Conservation (phyloP, 2,113 vertebrate genomes). For the Bungarus multicinctus region DNA sequence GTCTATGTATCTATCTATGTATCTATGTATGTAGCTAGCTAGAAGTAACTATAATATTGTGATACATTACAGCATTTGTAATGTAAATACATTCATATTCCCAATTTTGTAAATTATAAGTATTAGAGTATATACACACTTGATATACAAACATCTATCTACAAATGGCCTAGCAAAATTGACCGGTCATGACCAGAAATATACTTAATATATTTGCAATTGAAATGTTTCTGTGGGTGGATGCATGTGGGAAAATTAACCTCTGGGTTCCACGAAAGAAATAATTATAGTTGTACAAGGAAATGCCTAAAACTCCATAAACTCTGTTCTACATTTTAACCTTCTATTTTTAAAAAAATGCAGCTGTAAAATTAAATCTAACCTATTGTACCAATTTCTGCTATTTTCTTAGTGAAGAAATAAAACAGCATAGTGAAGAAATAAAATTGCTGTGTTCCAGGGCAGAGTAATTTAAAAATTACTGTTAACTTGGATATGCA, state of each 20-base stretch:
- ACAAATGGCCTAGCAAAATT: neutral
- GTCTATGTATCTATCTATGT: neutral
- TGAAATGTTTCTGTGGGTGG: neutral
- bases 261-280: neutral
- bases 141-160: constrained; percentile 9
- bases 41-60: too few relatives aligned
- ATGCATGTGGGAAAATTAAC: neutral
- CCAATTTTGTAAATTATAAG: neutral
- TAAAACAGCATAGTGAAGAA: constrained; percentile 41
- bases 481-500: constrained; percentile 55
- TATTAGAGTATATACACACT: constrained; percentile 13
- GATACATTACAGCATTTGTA: too few relatives aligned
- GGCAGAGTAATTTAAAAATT: constrained; percentile 61
- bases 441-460: constrained; percentile 53
- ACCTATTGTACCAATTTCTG: constrained; percentile 31
- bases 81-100: too few relatives aligned
- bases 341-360: neutral
- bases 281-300: neutral
- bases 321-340: neutral
- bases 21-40: too few relatives aligned
- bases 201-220: neutral
- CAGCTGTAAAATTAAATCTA: neutral
- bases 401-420: constrained; percentile 35
- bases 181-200: neutral
- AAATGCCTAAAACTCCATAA: neutral